Evolutionary conservation across 2,888 invertebrate genomes (phyloP).

Genomic region (Drosophila neoperkinsi): DNA sequence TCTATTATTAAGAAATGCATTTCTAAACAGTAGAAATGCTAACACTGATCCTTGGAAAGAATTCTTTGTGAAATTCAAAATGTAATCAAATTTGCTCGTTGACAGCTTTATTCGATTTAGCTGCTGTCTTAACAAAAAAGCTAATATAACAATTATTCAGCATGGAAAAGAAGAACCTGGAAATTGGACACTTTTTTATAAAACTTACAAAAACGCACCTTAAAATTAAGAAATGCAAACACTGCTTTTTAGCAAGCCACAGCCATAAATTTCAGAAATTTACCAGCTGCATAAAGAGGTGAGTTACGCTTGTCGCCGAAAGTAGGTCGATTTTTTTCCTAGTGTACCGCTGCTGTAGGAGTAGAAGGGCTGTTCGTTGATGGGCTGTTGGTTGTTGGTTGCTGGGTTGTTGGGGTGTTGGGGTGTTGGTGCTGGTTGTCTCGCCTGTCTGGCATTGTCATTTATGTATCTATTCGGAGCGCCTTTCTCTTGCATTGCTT

Average conservation of each 20-base stretch:
- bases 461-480: constrained; percentile 78
- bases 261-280: background rate
- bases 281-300: background rate
- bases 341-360: background rate
- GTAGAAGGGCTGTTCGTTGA: constrained; percentile 5
- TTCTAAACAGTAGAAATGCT: too few relatives aligned
- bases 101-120: too few relatives aligned
- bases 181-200: background rate
- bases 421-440: constrained; percentile 26
- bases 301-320: background rate
- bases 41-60: too few relatives aligned
- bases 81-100: too few relatives aligned
- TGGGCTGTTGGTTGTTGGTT: background rate
- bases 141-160: background rate
- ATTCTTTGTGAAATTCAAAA: too few relatives aligned
- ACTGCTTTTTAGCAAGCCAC: background rate
- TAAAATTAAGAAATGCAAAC: background rate
- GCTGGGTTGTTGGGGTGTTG: background rate
- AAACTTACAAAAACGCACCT: background rate
- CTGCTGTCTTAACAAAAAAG: background rate
- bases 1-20: too few relatives aligned
- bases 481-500: constrained; percentile 74
- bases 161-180: background rate
- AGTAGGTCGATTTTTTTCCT: background rate
- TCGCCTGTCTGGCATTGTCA: constrained; percentile 72